Conservation (phyloP, 2,888 invertebrate genomes). For the Mythimna impura region DNA sequence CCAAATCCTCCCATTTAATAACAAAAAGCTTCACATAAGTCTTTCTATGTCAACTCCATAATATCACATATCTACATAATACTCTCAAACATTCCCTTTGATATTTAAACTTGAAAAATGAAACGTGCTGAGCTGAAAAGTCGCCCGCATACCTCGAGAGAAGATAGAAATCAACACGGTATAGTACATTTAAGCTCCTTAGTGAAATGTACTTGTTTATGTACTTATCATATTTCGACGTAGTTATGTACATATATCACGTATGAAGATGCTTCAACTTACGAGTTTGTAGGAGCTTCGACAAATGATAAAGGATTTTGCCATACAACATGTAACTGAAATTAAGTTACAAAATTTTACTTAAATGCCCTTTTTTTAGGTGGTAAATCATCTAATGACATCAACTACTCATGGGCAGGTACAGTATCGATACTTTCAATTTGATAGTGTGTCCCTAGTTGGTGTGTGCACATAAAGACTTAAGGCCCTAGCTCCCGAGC, state of each 20-base stretch:
- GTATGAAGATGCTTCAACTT: slow-evolving; percentile 9
- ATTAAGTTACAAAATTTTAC: no score
- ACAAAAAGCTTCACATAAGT: neutral
- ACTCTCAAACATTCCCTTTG: slow-evolving; percentile 38
- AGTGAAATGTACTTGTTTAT: slow-evolving; percentile 18
- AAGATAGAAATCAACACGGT: slow-evolving; percentile 11
- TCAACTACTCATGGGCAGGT: no score
- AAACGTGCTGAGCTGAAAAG: slow-evolving; percentile 42
- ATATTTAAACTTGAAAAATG: slow-evolving; percentile 60
- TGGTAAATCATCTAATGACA: no score
- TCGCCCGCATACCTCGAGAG: slow-evolving; percentile 39
- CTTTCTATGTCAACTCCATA: slow-evolving; percentile 1
- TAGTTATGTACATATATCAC: neutral
- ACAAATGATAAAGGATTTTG: no score
- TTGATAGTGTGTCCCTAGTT: no score
- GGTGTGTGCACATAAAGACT: no score
- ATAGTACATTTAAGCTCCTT: slow-evolving; percentile 36
- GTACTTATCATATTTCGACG: slow-evolving; percentile 12
- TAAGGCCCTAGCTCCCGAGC: no score
- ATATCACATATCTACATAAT: slow-evolving; percentile 26
- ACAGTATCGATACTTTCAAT: no score
- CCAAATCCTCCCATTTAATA: neutral
- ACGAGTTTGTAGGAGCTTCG: no score
- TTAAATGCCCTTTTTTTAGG: no score
- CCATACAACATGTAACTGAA: no score